Base-by-base conservation (phyloP, 92 coral and sea anemone genomes). In the Scolanthus callimorphus region DNA sequence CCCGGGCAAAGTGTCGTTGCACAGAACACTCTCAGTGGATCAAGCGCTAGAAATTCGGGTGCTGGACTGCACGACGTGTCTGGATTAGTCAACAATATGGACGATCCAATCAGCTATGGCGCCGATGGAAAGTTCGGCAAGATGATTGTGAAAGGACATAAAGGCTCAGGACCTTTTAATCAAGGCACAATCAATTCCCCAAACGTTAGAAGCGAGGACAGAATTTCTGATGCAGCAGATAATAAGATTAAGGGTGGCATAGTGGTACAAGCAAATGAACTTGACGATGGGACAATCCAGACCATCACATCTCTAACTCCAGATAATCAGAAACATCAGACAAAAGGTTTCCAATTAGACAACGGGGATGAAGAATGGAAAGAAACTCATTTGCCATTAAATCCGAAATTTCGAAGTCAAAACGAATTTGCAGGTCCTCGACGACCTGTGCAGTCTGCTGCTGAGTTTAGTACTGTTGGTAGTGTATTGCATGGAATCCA, bases 271-370 rank as follows among this genome's bases (percentile, higher is more conserved):
- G 74, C 63, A 15, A 34, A 59, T 6, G 19, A 29, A 39, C 10
- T 55, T 54, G 19, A 28, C 11, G 74, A 67, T 55, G 74, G 74
- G 10, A 67, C 63, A 11, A 44, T 67, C 4, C 65, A 68, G 13
- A 68, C 75, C 46, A 26, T 65, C 24, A 57, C 75, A 10, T 54
- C 43, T 0, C 17, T 67, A 0, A 25, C 29, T 23, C 65, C 75
- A 0, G 52, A 9, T 46, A 10, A 46, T 21, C n/a, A n/a, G n/a
- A 46, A 46, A 9, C 8, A 9, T 4, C 8, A 19, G 52, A 19
- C 8, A 6, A 6, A 34, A 34, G 43, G 43, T 34, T 34, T 15
- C 15, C 15, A 6, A 34, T 34, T 34, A 15, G 43, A 34, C 43
- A 34, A 34, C 15, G 43, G 15, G 43, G 43, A 15, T n/a, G n/a